Evolutionary conservation across 2,797 vertebrate species (phyloP), one percentile per base, ranked within the genome.

Genomic region (Mastacembelus armatus): DNA sequence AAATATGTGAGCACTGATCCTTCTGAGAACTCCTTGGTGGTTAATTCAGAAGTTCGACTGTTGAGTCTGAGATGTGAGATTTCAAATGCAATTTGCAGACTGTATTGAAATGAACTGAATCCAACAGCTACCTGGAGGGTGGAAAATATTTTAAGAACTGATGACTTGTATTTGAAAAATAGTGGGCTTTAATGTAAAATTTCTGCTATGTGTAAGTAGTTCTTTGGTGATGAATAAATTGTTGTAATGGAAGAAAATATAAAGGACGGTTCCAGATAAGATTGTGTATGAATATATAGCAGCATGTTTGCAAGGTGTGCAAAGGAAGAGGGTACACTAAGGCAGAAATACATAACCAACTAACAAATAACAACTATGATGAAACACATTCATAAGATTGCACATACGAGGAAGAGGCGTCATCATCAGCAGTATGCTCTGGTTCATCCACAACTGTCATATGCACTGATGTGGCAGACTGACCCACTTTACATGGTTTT

Each of bases 401-500:
- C 7, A 7, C 11, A 18, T 26, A 22, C 7, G 10, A 36, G 36
- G 11, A 61, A 29, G 35, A 35, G 21, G 24, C 38, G 6, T 9
- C 18, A 18, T 43, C 66, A 7, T 59, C 45, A 47, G 43, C 64
- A 30, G 50, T 65, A 52, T 21, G 71, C 62, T 40, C 27, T 5
- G 3, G 44, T n/a, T 33, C 38, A 14, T 63, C 58, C 66, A 5
- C 27, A n/a, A 10, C 67, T 39, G 54, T 49, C 59, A 5, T 8
- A 14, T 29, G 50, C 65, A 33, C 66, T 10, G 32, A 69, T 50
- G 72, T 86, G 85, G 84, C 84, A 79, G 85, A 75, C 61, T 88
- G 89, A 88, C 88, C 86, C 82, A 89, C 74, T 86, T 89, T 71
- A 18, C 10, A 21, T 73, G 49, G 30, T 71, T 45, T 67, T 66